phyloP scores from a whole-genome alignment of 1,140 invertebrate species.

The Aricia agestis region DNA sequence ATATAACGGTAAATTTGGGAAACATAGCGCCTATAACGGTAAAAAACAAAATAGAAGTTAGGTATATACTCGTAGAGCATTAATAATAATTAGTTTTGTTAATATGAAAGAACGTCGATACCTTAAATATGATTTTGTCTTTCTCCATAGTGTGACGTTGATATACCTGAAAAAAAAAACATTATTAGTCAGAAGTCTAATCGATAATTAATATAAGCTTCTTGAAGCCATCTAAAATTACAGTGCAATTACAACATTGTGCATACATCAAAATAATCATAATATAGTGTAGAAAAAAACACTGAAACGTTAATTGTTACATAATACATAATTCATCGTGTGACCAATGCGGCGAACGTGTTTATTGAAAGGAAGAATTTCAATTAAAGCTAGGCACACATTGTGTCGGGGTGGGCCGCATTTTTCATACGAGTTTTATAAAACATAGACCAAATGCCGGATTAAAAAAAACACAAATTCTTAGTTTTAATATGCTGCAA shows the following conservation, averaged over 20 bases:
- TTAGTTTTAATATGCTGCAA: too few relatives aligned
- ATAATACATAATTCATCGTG: background rate
- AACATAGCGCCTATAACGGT: too few relatives aligned
- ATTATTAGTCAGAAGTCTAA: background rate
- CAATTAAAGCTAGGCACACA: background rate
- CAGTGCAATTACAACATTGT: background rate
- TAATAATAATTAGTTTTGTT: background rate
- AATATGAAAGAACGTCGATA: conserved; percentile 13
- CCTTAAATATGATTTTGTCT: conserved; percentile 63
- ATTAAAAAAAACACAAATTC: too few relatives aligned
- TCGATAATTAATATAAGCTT: too few relatives aligned
- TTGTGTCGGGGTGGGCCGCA: too few relatives aligned
- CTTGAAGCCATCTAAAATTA: too few relatives aligned
- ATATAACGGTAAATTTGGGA: background rate
- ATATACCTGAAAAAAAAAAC: conserved; percentile 20
- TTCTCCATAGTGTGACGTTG: conserved; percentile 46
- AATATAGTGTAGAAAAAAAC: background rate
- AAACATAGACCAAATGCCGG: too few relatives aligned
- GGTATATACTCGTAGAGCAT: too few relatives aligned
- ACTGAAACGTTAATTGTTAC: background rate
- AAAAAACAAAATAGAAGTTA: too few relatives aligned
- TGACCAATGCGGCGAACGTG: background rate
- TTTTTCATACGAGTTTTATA: too few relatives aligned
- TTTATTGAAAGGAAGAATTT: background rate
- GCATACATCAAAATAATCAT: background rate